Evolutionary conservation across 2,888 invertebrate species (phyloP), one percentile per base, ranked within the genome.

Genomic region (Eupsilia transversa): DNA sequence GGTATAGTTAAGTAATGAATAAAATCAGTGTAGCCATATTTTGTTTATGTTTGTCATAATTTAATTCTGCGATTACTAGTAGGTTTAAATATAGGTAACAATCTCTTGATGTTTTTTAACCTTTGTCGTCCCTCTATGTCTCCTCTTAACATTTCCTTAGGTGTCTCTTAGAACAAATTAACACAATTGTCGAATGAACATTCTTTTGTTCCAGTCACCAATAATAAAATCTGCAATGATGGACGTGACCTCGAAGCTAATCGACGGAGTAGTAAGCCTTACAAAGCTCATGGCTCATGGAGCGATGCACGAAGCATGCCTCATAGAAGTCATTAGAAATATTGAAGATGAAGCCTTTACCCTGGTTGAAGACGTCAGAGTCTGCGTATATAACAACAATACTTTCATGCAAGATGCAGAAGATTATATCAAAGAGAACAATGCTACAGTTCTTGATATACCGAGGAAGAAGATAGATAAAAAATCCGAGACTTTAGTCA

Each of bases 241-340:
- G 95, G 95, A 93, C 14, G 91, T 96, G 7, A 94, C 95, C 0
- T 89, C 91, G 0, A 94, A 93, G 63, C 87, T 96, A 3, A 92
- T 95, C 20, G 92, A 94, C 23, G 96, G 96, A 4, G 92, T 95
- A 0, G 93, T 95, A 3, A 92, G 92, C 2, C 86, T 96, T 3
- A 95, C 96, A 0, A 96, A 96, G 66, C 86, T 94, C 10, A 94
- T 96, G 94, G 96, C 96, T 0, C 96, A 96, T 43, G 96, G 96
- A 4, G 96, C 96, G 0, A 96, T 96, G 96, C 96, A 96, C n/a
- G 96, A 96, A 87, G 96, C 96, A 0, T 96, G 96, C 61, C 94
- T 96, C 2, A 95, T 96, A 14, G 96, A 96, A 91, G 96, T 96
- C 0, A 91, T 96, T 33, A 94, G 90, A 80, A 91, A 92, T 2